A percentile compares a stretch with the other conserved stretches of the same genome.
Conservation (phyloP, 1,140 invertebrate species). For the Sinonovacula constricta region DNA sequence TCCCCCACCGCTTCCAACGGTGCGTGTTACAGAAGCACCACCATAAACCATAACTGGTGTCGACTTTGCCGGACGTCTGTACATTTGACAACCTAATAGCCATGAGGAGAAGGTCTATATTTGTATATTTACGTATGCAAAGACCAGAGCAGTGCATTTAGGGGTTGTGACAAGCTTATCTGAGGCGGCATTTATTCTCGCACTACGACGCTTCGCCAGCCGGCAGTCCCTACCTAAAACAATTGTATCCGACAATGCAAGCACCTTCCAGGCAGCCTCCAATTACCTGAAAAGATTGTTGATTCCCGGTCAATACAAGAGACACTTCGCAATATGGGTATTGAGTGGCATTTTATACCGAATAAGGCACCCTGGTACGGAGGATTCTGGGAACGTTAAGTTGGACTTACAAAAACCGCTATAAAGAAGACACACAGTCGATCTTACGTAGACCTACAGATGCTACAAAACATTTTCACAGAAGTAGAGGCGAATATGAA, state of each 20-base stretch:
- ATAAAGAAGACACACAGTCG: conserved; percentile 69
- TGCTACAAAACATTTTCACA: conserved; percentile 58
- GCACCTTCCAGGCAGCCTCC: conserved; percentile 3
- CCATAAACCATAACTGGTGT: conserved; percentile 30
- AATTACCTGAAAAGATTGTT: conserved; percentile 24
- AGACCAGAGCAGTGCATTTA: conserved; percentile 24
- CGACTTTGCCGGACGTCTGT: conserved; percentile 29
- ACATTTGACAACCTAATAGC: too few species aligned
- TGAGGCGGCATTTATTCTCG: conserved; percentile 7
- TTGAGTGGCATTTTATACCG: conserved; percentile 23
- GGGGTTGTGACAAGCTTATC: conserved; percentile 15
- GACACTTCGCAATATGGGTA: not conserved
- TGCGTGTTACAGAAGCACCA: not conserved
- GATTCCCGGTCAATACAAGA: not conserved
- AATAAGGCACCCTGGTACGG: conserved; percentile 33
- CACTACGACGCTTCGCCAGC: conserved; percentile 28
- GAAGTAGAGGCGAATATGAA: conserved; percentile 55
- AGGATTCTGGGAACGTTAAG: conserved; percentile 57
- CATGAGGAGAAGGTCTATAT: conserved; percentile 37
- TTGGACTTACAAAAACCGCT: conserved; percentile 63
- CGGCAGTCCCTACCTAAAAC: conserved; percentile 5
- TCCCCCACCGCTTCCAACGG: conserved; percentile 31
- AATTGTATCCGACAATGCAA: conserved; percentile 32
- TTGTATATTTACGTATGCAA: conserved; percentile 32
- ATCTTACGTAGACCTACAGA: conserved; percentile 52